These are phyloP conservation scores for Actenoides lindsayi DNA, from an alignment of 2,113 vertebrate genomes.

Conservation along the genomic window DNA sequence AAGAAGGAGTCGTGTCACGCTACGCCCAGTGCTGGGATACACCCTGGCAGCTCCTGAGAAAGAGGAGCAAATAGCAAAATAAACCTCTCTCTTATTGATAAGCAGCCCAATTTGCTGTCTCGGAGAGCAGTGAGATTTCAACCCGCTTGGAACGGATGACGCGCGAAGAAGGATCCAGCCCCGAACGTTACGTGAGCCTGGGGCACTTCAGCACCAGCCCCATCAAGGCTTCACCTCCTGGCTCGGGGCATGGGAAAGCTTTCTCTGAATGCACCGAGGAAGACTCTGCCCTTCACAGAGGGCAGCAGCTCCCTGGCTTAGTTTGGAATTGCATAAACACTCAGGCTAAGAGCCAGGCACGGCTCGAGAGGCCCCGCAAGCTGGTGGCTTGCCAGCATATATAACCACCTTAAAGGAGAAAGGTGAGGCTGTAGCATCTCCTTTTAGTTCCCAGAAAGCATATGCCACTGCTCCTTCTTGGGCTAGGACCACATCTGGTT, in stretches of 20 bases:
- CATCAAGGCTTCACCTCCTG: neutral
- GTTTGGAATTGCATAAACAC: neutral
- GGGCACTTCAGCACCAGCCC: neutral
- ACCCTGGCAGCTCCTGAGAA: neutral
- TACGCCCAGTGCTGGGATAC: neutral
- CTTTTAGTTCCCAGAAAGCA: neutral
- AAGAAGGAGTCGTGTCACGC: accelerated
- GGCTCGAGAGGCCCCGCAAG: neutral
- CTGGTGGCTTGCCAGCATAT: slow-evolving; percentile 2
- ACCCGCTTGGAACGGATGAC: neutral
- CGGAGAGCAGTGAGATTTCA: neutral
- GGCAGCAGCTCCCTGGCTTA: neutral
- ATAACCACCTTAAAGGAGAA: neutral
- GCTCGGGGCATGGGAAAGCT: slow-evolving; percentile 1
- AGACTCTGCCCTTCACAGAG: slow-evolving; percentile 39
- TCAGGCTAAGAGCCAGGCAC: neutral
- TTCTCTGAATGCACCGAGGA: neutral
- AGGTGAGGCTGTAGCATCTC: neutral
- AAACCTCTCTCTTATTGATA: neutral
- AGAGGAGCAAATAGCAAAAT: neutral
- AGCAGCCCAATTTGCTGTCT: neutral
- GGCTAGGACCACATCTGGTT: neutral
- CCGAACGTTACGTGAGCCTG: neutral
- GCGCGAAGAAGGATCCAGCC: neutral
- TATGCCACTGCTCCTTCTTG: neutral